Base-by-base conservation (phyloP, 2,113 vertebrate species). In the Lampris megalopsis region DNA sequence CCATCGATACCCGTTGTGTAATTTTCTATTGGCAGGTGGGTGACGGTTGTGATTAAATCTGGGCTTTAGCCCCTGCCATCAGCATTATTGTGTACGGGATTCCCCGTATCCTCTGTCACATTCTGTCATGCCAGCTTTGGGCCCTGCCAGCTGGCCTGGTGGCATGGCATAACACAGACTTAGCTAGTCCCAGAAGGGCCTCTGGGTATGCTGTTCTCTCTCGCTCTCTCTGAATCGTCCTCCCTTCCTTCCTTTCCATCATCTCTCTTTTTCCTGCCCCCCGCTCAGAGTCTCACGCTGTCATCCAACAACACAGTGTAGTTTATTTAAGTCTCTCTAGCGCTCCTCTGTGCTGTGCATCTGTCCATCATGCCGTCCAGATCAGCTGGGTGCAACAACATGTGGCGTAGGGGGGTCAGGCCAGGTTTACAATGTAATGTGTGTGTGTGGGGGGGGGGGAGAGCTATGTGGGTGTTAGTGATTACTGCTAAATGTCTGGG, bases 1-100 rank as follows among this genome's bases (percentile, higher is more conserved):
- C 86, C 89, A 92, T 81, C 67, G 85, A 91, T 91, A 90, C 81
- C 82, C 69, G 69, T 75, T 87, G 84, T 90, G 85, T 91, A 89
- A 92, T 91, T 92, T 89, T 85, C 83, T 88, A 91, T 93, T 91
- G 93, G 93, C 93, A 94, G 92, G 91, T 94, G 94, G 88, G 93
- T 91, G 89, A 92, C 88, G 90, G 85, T 83, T 87, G 82, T 93
- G 90, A 93, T 93, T 94, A 92, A 92, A 95, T 95, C 93, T 89
- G 71, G 91, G 90, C 85, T 91, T 92, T 90, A 90, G 91, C 81
- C 82, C 74, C 82, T 88, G 87, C 91, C 88, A 92, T 90, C 89
- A 84, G 82, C 88, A 88, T 94, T 93, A 94, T 94, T 94, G 92
- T 92, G 92, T 75, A 84, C 90, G 92, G 93, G 94, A 94, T 94